These are phyloP conservation scores for Fabriciana adippe DNA, from an alignment of 2,888 invertebrate genomes.

Conservation along the genomic window DNA sequence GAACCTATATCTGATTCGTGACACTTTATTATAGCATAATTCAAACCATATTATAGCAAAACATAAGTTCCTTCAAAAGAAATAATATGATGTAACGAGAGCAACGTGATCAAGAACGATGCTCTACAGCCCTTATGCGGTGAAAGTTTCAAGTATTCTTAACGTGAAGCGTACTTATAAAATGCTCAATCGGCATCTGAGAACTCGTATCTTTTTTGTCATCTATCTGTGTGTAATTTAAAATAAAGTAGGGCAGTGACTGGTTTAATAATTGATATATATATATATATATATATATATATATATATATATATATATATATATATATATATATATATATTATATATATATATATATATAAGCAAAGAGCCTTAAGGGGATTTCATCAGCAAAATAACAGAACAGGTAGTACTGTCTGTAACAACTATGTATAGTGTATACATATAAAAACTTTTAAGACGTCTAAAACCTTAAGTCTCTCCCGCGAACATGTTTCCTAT, in stretches of 20 bases:
- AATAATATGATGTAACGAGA: slow-evolving; percentile 20
- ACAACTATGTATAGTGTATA: no score
- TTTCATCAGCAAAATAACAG: no score
- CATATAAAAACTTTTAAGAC: no score
- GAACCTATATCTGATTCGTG: no score
- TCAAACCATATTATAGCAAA: neutral
- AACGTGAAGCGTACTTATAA: slow-evolving; percentile 23
- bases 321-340: no score
- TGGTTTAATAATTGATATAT: neutral
- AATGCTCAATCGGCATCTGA: slow-evolving; percentile 22
- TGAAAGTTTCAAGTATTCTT: slow-evolving; percentile 26
- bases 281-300: neutral
- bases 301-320: no score
- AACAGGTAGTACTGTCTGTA: no score
- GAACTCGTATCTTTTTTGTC: slow-evolving; percentile 15
- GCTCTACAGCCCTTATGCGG: slow-evolving; percentile 27
- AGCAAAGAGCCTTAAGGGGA: no score
- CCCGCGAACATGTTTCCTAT: no score
- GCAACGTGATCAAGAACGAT: slow-evolving; percentile 24
- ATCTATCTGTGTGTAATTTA: slow-evolving; percentile 10
- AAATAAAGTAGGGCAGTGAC: neutral
- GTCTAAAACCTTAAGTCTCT: no score
- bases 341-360: no score
- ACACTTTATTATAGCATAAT: neutral
- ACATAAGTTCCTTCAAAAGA: neutral